Evolutionary conservation across 2,113 vertebrate species (phyloP).

Genomic region (Heptranchias perlo): DNA sequence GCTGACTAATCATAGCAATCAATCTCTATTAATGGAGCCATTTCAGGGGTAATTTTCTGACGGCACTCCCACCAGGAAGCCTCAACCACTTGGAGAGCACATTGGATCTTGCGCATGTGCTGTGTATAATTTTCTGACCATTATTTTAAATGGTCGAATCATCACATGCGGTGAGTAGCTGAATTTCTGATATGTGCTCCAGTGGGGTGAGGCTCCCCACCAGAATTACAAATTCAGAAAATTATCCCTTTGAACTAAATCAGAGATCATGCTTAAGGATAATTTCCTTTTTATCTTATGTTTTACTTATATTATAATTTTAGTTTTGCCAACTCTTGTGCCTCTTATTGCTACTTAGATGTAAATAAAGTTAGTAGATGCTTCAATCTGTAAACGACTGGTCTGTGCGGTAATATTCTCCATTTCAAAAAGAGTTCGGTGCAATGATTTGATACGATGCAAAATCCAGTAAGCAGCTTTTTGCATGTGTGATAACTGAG

Average conservation of each 20-base stretch:
- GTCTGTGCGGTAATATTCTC: neutral
- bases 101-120: neutral
- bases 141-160: neutral
- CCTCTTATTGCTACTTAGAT: neutral
- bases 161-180: neutral
- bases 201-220: no score
- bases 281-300: neutral
- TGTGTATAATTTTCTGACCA: neutral
- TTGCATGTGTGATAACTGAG: neutral
- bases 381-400: neutral
- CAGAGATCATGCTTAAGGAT: no score
- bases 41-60: neutral
- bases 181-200: neutral
- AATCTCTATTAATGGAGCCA: neutral
- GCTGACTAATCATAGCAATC: neutral
- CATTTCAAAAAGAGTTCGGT: no score
- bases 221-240: neutral
- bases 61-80: no score
- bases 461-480: neutral
- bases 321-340: neutral
- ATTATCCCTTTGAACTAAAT: neutral
- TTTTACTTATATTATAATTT: neutral
- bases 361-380: neutral
- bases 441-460: neutral
- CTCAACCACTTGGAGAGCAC: neutral